These are phyloP conservation scores for Erannis defoliaria DNA, from an alignment of 2,888 invertebrate genomes.

Conservation along the genomic window DNA sequence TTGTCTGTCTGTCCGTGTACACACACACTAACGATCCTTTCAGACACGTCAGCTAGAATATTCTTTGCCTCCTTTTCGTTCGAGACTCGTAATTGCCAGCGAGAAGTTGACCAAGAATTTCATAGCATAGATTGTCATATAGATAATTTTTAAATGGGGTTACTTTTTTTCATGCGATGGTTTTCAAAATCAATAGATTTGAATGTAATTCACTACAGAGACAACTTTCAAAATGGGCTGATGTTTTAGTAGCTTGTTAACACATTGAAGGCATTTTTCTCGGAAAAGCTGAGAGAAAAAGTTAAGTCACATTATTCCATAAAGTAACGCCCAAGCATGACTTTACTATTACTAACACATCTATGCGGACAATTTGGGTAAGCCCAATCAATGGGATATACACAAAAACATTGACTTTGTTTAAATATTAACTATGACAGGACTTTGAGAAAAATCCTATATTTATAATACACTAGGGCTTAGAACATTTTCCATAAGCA, in stretches of 20 bases:
- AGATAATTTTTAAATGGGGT: neutral
- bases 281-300: neutral
- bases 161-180: neutral
- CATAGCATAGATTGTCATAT: neutral
- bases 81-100: neutral
- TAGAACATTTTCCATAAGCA: too few relatives aligned
- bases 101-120: neutral
- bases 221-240: constrained; percentile 24
- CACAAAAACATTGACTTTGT: neutral
- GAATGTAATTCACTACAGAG: neutral
- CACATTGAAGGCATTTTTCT: neutral
- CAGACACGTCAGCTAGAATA: constrained; percentile 25
- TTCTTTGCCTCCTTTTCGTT: neutral
- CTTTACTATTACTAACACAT: constrained; percentile 57
- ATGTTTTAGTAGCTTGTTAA: constrained; percentile 37
- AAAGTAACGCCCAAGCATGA: constrained; percentile 61
- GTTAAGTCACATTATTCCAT: neutral
- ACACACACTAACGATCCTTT: constrained; percentile 51
- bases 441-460: neutral
- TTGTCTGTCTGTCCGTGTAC: constrained; percentile 71
- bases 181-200: too few relatives aligned
- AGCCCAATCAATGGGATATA: constrained; percentile 5
- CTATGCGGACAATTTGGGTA: constrained; percentile 26
- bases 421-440: neutral
- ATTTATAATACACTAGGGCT: neutral